Percentiles rank a stretch among this genome's conserved stretches.
Conservation (phyloP, 2,113 vertebrate species). For the Phoxinus phoxinus region DNA sequence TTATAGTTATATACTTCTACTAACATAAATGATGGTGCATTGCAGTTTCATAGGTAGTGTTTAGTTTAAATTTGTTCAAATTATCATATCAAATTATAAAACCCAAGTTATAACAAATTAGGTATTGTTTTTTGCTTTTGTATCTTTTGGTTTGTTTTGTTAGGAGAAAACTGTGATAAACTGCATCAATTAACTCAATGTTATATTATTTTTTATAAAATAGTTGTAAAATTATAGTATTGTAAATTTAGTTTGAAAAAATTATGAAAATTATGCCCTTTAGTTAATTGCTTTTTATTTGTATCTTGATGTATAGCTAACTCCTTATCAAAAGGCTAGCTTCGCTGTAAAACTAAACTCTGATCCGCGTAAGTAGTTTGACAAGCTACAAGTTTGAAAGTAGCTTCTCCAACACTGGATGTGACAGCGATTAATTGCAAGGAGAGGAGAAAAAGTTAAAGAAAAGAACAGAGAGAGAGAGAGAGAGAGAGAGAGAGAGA, state of each 20-base stretch:
- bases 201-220: too few relatives aligned
- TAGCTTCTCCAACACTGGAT: not conserved
- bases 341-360: not conserved
- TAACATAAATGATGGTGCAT: too few relatives aligned
- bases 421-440: constrained; percentile 26
- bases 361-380: not conserved
- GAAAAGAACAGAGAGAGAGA: constrained; percentile 49
- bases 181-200: too few relatives aligned
- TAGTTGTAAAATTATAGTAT: not conserved
- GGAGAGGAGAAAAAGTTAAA: constrained; percentile 22
- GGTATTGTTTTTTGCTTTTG: too few relatives aligned
- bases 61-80: not conserved
- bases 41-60: not conserved
- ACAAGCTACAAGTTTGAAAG: not conserved
- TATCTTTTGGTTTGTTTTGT: too few relatives aligned
- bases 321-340: not conserved
- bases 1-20: not conserved
- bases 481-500: constrained; percentile 54
- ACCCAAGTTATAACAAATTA: not conserved
- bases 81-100: too few relatives aligned
- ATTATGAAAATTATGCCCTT: too few relatives aligned
- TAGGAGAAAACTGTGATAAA: not conserved
- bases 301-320: not conserved
- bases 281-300: not conserved
- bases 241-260: not conserved